Evolutionary conservation across 1,140 invertebrate species (phyloP), one percentile per base, ranked within the genome.

Genomic region (Ylistrum balloti): DNA sequence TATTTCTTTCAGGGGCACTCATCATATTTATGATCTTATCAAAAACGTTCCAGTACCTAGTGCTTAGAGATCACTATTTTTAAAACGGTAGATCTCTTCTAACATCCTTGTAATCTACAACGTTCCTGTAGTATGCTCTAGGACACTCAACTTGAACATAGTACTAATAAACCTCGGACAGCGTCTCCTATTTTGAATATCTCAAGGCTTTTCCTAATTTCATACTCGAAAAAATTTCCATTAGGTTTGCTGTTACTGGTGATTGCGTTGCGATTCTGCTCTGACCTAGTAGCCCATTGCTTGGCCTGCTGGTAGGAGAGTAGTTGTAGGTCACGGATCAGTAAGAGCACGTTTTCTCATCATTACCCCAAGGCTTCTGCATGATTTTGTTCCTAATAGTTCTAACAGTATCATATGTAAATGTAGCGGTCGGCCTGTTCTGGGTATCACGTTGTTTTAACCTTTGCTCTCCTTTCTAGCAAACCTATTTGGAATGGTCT

Each of bases 151-250:
- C 56, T 74, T 74, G 56, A 74, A 74, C 56, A 74, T 17, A 74
- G 56, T 74, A 74, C 56, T 74, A 28, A 74, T 74, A 74, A 74
- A 74, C 56, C 56, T 74, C 13, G 56, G 56, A 74, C 22, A n/a
- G 9, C 56, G n/a, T 74, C 56, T 74, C 45, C 15, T 5, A 74
- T 74, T 74, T 74, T 74, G 56, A 74, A 74, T 74, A 74, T 74
- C 56, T 74, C 56, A 74, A 74, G 56, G 56, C 56, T 74, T 28
- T 74, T 74, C 56, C 56, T 74, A 74, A 74, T 74, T 74, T 74
- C 56, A 74, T 74, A 74, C 56, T 74, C 56, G 56, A 74, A 74
- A 74, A 74, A 74, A 28, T 74, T 74, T n/a, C 56, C 56, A 74
- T 74, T 74, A 74, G 56, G n/a, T 74, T 74, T 74, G 15, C 56